Evolutionary conservation across 1,140 invertebrate species (phyloP), one percentile per base, ranked within the genome.

Genomic region (Sarcophaga peregrina): DNA sequence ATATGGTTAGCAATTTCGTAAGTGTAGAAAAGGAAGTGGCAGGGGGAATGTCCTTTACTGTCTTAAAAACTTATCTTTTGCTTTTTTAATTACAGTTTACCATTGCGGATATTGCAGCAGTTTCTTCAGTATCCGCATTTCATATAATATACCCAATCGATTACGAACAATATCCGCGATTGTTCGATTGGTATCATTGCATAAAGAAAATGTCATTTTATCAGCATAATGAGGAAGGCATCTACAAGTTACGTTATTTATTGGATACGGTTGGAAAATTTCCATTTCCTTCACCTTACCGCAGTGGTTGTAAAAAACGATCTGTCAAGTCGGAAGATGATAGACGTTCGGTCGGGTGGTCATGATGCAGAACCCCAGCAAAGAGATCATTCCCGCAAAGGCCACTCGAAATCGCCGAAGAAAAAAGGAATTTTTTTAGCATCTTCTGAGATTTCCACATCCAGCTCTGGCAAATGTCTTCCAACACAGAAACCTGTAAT

Each of bases 71-170:
- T 8, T 15, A 10, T 17, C 52, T 13, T 11, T 46, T 48, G 52
- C 81, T 84, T 58, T 62, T 54, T 82, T 48, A 82, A 78, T 68
- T 73, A 8, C 45, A 90, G 89, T 84, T 90, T 75, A 89, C 89
- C 73, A 85, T 90, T 13, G 89, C 89, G 62, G 89, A 90, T 85
- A 72, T 90, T 80, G 90, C 87, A 58, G 85, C 88, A 83, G 85
- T 90, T 78, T 87, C 87, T 86, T 89, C 89, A 85, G 13, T 90
- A 75, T 87, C 87, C 50, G 88, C 89, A 17, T 86, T 90, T 82
- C 84, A 88, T 85, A 85, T 89, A 83, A 86, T 89, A 84, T 88
- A 89, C 87, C 87, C 86, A 37, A 84, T 89, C 46, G 62, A 82
- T 15, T 52, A 15, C 9, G 68, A 82, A 4, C 45, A 86, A 17